phyloP scores from a whole-genome alignment of 2,888 invertebrate species.

The Acleris cristana region DNA sequence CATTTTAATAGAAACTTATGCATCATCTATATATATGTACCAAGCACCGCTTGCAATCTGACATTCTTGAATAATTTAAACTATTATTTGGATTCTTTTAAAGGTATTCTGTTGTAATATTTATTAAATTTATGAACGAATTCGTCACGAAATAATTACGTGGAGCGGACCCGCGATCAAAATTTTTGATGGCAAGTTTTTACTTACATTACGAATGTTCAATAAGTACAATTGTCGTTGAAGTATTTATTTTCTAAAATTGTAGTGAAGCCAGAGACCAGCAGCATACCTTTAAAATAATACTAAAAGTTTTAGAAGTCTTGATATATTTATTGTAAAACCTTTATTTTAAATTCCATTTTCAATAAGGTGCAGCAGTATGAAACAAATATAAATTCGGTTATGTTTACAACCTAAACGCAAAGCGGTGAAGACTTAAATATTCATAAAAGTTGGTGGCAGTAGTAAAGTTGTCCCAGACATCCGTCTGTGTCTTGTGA shows the following conservation, averaged over 20 bases:
- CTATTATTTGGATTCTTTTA: constrained; percentile 1
- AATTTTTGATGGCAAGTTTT: too few relatives aligned
- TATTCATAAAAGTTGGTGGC: constrained; percentile 15
- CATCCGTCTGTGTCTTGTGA: constrained; percentile 16
- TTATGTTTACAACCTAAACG: constrained; percentile 12
- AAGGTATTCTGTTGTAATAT: not conserved
- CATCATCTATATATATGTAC: too few relatives aligned
- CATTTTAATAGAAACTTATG: too few relatives aligned
- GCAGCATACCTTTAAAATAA: not conserved
- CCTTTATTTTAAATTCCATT: constrained; percentile 7
- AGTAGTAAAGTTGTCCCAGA: constrained; percentile 13
- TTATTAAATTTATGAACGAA: too few relatives aligned
- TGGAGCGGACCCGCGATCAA: too few relatives aligned
- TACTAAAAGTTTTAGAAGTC: not conserved
- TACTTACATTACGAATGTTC: too few relatives aligned
- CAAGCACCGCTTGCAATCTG: too few relatives aligned
- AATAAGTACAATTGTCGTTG: too few relatives aligned
- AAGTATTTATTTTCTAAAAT: too few relatives aligned
- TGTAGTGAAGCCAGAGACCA: too few relatives aligned
- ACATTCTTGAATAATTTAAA: too few relatives aligned
- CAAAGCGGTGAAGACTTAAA: constrained; percentile 4
- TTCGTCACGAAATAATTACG: too few relatives aligned
- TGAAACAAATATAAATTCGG: constrained; percentile 8
- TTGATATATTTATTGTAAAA: not conserved
- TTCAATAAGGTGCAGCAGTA: constrained; percentile 8